These are phyloP conservation scores for Danio albolineatus DNA, from an alignment of 2,797 vertebrate genomes.

Conservation along the genomic window DNA sequence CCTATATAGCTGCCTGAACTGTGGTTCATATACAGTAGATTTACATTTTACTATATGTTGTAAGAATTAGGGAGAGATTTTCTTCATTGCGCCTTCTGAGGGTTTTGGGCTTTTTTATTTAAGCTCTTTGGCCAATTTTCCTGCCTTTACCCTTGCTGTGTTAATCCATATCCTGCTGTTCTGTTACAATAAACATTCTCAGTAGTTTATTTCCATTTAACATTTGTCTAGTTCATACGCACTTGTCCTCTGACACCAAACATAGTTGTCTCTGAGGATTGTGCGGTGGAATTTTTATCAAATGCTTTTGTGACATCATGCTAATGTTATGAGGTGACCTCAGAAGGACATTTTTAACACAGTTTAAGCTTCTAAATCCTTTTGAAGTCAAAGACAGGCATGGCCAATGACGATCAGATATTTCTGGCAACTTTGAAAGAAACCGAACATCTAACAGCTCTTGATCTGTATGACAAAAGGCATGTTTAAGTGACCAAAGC, in stretches of 20 bases:
- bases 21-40: not conserved
- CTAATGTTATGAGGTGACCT: conserved; percentile 44
- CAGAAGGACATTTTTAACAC: conserved; percentile 34
- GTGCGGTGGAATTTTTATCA: conserved; percentile 41
- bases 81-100: not conserved
- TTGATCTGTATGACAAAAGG: conserved; percentile 38
- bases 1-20: not conserved
- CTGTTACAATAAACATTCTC: conserved; percentile 36
- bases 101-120: not conserved
- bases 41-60: not conserved
- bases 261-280: conserved; percentile 46
- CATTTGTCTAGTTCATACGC: conserved; percentile 16
- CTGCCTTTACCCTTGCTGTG: conserved; percentile 36
- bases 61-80: not conserved
- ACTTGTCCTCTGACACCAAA: conserved; percentile 45
- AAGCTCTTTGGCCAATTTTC: conserved; percentile 32
- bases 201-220: conserved; percentile 18
- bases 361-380: conserved; percentile 40
- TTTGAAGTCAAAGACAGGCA: conserved; percentile 48
- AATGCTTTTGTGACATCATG: conserved; percentile 51
- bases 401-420: conserved; percentile 9
- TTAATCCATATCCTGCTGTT: conserved; percentile 13
- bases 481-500: conserved; percentile 37
- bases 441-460: conserved; percentile 25
- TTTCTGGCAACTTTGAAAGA: conserved; percentile 45